phyloP scores from a whole-genome alignment of 2,113 vertebrate genomes.

The Piaya cayana region DNA sequence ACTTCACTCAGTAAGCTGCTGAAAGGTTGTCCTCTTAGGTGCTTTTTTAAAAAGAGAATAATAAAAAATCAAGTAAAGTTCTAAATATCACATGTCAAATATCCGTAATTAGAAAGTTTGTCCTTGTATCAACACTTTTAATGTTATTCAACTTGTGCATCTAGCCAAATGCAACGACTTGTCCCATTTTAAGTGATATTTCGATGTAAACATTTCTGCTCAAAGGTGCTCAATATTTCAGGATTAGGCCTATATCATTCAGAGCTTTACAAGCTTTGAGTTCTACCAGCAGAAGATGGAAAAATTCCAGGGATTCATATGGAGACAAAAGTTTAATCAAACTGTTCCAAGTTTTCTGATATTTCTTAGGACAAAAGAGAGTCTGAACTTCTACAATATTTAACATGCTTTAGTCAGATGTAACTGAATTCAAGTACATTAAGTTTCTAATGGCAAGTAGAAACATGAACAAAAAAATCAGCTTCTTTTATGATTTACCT shows the following conservation, averaged over 20 bases:
- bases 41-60: not conserved
- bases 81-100: not conserved
- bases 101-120: not conserved
- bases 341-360: not conserved
- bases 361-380: not conserved
- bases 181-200: not conserved
- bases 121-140: not conserved
- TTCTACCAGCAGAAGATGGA: not conserved
- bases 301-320: not conserved
- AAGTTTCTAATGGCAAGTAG: not conserved
- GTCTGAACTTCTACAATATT: not conserved
- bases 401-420: not conserved
- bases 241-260: not conserved
- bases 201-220: not conserved
- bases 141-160: not conserved
- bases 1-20: not conserved
- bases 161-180: not conserved
- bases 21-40: not conserved
- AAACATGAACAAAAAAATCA: not conserved
- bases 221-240: not conserved
- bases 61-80: not conserved
- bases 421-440: not conserved
- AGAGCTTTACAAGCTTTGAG: not conserved
- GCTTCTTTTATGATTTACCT: constrained; percentile 79
- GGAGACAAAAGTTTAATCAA: not conserved